phyloP scores from a whole-genome alignment of 2,888 invertebrate genomes.

The Trichopoda pennipes region DNA sequence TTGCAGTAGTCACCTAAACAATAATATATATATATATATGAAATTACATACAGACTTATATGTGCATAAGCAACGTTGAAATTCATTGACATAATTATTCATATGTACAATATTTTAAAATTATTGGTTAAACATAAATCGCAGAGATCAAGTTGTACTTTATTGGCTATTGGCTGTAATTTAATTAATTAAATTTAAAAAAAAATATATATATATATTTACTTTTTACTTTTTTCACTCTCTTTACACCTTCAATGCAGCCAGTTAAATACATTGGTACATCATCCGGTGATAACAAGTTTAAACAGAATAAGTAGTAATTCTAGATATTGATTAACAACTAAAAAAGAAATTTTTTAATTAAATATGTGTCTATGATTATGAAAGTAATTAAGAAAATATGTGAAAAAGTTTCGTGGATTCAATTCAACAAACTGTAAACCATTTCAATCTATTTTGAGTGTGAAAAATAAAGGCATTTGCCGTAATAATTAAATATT shows the following conservation, averaged over 20 bases:
- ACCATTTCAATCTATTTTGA: constrained; percentile 70
- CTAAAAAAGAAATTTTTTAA: constrained; percentile 37
- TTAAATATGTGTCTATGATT: constrained; percentile 64
- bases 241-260: constrained; percentile 19
- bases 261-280: constrained; percentile 22
- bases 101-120: constrained; percentile 11
- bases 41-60: constrained; percentile 22
- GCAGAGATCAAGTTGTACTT: constrained; percentile 4
- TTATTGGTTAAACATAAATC: not conserved
- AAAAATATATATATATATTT: too few species aligned
- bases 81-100: constrained; percentile 20
- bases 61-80: constrained; percentile 23
- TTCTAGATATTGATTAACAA: constrained; percentile 42
- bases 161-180: constrained; percentile 26
- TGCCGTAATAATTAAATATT: constrained; percentile 52
- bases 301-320: constrained; percentile 40
- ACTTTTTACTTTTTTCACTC: too few species aligned
- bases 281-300: constrained; percentile 40
- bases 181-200: not conserved
- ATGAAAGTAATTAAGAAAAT: constrained; percentile 57
- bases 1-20: constrained; percentile 47
- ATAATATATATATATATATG: not conserved
- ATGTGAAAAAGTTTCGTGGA: constrained; percentile 50
- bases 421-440: constrained; percentile 64
- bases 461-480: constrained; percentile 72